Evolutionary conservation across 2,888 invertebrate genomes (phyloP), one percentile per base, ranked within the genome.

Genomic region (Caenorhabditis sinica): DNA sequence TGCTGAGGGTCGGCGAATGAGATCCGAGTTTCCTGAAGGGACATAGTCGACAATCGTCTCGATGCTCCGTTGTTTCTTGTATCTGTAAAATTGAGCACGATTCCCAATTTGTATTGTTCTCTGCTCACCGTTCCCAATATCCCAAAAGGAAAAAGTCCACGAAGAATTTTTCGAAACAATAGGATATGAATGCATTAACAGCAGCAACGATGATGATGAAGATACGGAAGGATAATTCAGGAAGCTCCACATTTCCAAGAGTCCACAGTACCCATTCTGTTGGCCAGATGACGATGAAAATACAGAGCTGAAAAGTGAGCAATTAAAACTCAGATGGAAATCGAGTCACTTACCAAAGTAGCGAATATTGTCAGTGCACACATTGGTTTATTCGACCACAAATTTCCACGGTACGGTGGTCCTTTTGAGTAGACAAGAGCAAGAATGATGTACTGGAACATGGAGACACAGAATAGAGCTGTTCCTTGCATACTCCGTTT

Each of bases 401-500:
- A 75, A 4, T 73, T 51, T n/a, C 79, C 76, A 6, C 88, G 71
- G 60, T 84, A 86, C 2, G 88, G 87, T 11, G 73, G 76, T n/a
- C 88, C 88, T 93, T 96, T 96, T 17, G 96, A 96, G 93, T 96
- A 96, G 6, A 96, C 95, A 83, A 95, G 94, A 3, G 96, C 96
- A 92, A 96, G 94, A 80, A 95, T 95, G 71, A 96, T 94, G 93
- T 96, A 96, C 93, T 96, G 96, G 94, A 92, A 92, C 73, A 89
- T 87, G 49, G 96, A 95, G 40, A 96, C 94, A 74, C 95, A 94
- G 93, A 96, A 96, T 49, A 96, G 94, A 1, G 95, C 95, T 0
- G 96, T 95, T 91, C 96, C 96, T 93, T 96, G 96, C 95, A 96
- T 96, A 89, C 95, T 95, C n/a, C 94, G 89, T 28, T 95, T 94